phyloP scores from a whole-genome alignment of 2,113 vertebrate genomes.

The Antennarius striatus region DNA sequence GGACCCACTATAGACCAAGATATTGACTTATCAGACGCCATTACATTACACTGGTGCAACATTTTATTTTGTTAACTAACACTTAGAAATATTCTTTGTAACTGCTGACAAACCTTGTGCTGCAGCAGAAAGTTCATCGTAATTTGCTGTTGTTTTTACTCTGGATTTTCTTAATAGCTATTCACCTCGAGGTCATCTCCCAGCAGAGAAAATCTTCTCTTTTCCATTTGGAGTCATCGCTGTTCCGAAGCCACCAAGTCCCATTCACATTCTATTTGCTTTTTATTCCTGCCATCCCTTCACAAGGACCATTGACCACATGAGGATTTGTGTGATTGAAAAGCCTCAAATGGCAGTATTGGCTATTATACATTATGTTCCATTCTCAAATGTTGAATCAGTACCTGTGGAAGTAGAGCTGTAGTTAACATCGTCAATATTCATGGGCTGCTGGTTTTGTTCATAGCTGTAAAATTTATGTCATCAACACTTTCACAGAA shows the following conservation, averaged over 20 bases:
- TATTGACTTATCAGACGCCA: not conserved
- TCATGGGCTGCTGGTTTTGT: conserved; percentile 24
- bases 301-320: conserved; percentile 39
- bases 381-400: conserved; percentile 22
- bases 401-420: conserved; percentile 31
- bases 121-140: not conserved
- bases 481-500: conserved; percentile 15
- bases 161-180: conserved; percentile 8
- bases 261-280: conserved; percentile 12
- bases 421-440: conserved; percentile 32
- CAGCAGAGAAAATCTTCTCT: conserved; percentile 7
- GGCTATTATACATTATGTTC: conserved; percentile 15
- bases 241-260: conserved; percentile 5
- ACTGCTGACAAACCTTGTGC: not conserved
- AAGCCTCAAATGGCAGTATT: conserved; percentile 20
- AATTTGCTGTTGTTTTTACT: not conserved
- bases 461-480: conserved; percentile 15
- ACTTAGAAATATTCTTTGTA: not conserved
- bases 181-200: conserved; percentile 29
- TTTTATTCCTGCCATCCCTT: conserved; percentile 31
- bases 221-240: not conserved
- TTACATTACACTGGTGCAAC: not conserved
- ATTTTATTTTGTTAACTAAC: conserved; percentile 6
- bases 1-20: not conserved
- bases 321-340: conserved; percentile 25